Percentiles rank a stretch among this genome's conserved stretches.
Evolutionary conservation across 2,888 invertebrate genomes (phyloP).

Genomic region (Ormyrus thymus): DNA sequence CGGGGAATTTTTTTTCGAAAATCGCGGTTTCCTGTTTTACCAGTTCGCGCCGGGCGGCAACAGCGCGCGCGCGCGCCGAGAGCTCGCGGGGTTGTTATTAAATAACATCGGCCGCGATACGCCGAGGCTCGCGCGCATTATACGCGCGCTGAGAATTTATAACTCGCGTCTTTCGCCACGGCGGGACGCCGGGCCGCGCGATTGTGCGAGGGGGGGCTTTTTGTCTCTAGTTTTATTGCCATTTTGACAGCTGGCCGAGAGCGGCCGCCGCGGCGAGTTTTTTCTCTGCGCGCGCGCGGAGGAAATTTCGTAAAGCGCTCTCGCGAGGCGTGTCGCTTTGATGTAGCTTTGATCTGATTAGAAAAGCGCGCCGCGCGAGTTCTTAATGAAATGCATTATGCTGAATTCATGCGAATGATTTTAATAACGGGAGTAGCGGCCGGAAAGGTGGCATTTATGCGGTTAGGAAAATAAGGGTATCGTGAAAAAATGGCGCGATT

Average conservation of each 20-base stretch:
- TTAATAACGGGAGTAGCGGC: conserved; percentile 41
- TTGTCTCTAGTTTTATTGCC: neutral
- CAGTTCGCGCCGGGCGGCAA: conserved; percentile 31
- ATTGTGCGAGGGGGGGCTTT: neutral
- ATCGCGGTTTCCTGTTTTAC: conserved; percentile 52
- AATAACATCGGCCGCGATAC: conserved; percentile 25
- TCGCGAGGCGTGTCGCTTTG: conserved; percentile 32
- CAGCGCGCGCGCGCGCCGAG: neutral
- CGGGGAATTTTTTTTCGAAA: conserved; percentile 33
- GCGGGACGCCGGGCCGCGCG: neutral
- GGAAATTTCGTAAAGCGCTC: conserved; percentile 48
- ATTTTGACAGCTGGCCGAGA: neutral
- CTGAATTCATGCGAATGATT: conserved; percentile 41
- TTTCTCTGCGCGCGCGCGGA: conserved; percentile 4
- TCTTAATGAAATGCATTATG: conserved; percentile 46
- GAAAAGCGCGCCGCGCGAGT: conserved; percentile 14
- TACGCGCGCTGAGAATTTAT: conserved; percentile 1
- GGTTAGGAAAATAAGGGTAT: conserved; percentile 43
- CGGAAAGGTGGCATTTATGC: conserved; percentile 32
- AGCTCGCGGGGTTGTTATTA: conserved; percentile 39
- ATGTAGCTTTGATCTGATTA: conserved; percentile 49
- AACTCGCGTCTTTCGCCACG: conserved; percentile 16
- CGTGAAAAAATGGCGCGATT: conserved; percentile 45
- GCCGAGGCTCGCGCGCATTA: neutral
- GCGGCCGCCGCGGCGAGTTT: neutral